Base-by-base conservation (phyloP, 2,888 invertebrate species). In the Drosophila ustulata region DNA sequence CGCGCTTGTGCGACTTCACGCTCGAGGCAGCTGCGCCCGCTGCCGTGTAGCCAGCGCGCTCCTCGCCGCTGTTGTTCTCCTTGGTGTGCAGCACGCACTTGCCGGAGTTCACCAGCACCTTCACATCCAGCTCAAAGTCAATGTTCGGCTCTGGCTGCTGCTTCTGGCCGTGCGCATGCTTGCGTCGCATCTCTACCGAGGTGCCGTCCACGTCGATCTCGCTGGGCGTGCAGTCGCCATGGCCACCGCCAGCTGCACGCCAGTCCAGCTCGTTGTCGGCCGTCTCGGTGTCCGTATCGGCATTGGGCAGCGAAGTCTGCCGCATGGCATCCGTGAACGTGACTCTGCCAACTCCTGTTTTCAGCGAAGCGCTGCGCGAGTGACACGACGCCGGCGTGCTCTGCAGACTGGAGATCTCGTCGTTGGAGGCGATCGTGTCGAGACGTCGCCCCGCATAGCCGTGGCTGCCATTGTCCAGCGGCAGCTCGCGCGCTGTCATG, bases 41-140 rank as follows among this genome's bases (percentile, higher is more conserved):
- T 0, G 75, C 13, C 0, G 55, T 39, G 0, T 57, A 69, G 0
- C 78, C 85, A 78, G 92, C 96, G 96, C 57, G 95, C 95, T 95
- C 62, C 92, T 93, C 70, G 4, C 82, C 86, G 0, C 94, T 93
- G 88, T 56, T 25, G 9, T 74, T 78, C 3, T 97, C 97, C 92
- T 97, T 97, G 2, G 98, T 98, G 91, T 99, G 98, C 39, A 99
- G 93, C 34, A 98, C 98, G 92, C 99, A 99, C 93, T 98, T 98
- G 7, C 99, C 99, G 85, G 98, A 98, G 92, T 98, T 98, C 70
- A 99, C 98, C 86, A 98, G 95, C 47, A 99, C 98, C 93, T 98
- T 98, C 5, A 99, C 97, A 91, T 98, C 98, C 81, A 99, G 93
- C 91, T 99, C 98, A 90, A 99, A 96, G 92, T 99, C 98, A 59